Evolutionary conservation across 2,888 invertebrate species (phyloP), one percentile per base, ranked within the genome.

Genomic region (Campoletis raptor): DNA sequence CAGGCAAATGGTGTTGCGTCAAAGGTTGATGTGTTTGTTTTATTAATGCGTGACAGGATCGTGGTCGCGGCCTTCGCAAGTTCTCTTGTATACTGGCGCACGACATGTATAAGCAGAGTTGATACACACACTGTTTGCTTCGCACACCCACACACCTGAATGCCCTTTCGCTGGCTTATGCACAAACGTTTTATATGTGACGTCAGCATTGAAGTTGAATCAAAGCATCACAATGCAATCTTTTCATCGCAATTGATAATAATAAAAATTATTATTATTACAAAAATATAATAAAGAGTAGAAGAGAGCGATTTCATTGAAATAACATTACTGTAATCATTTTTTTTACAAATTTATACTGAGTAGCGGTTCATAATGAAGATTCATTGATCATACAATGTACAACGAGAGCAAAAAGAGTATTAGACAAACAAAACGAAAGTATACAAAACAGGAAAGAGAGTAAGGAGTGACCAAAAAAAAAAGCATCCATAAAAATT

Each of bases 21-120:
- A 91, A 92, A 93, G 91, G 92, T 93, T 93, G 82, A 82, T 82
- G 91, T 93, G 93, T 94, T 94, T 94, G 94, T 94, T 94, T 94
- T 94, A 94, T 94, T 93, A 94, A 94, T 93, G 93, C 90, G 91
- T 85, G 84, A 74, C 81, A 85, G 74, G 81, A 84, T 84, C 86
- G 84, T 82, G 90, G 88, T 88, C 92, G 77, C 77, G 92, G 92
- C 93, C 93, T 93, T 93, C 92, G 90, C 89, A 89, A 54, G 86
- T 87, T 72, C 77, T 87, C 70, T 72, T 76, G 48, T 77, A 72
- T 30, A 64, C 48, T 70, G 66, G 70, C 66, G 77, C 84, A 81
- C 79, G 81, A 83, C 84, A 72, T 86, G 30, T 79, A 57, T 52
- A 67, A 78, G 52, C 18, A 21, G 40, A 67, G 36, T 69, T 57